Percentiles rank a stretch among this genome's conserved stretches.
Evolutionary conservation across 1,140 invertebrate species (phyloP).

Genomic region (Micrasema longulum): DNA sequence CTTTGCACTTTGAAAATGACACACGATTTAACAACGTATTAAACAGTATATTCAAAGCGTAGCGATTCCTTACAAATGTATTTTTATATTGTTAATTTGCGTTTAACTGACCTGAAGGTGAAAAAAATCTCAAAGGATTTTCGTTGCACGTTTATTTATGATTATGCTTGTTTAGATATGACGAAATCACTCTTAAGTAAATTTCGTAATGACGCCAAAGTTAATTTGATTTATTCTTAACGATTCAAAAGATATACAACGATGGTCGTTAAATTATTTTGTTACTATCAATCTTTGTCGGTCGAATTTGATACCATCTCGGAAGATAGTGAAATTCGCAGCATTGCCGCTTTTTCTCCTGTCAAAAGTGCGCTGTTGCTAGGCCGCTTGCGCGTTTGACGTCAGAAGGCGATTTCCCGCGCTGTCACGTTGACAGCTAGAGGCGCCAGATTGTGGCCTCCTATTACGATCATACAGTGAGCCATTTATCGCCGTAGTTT

Average conservation of each 20-base stretch:
- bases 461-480: not conserved
- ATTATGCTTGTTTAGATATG: too few species aligned
- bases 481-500: conserved; percentile 36
- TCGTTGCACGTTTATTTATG: too few species aligned
- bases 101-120: too few species aligned
- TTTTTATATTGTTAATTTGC: too few species aligned
- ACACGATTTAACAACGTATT: too few species aligned
- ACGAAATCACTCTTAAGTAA: too few species aligned
- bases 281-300: not conserved
- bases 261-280: too few species aligned
- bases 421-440: conserved; percentile 42
- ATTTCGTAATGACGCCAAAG: not conserved
- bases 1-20: too few species aligned
- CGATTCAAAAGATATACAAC: too few species aligned
- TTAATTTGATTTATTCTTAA: conserved; percentile 6
- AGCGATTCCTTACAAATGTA: too few species aligned
- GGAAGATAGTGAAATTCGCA: conserved; percentile 1
- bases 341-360: conserved; percentile 5
- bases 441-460: conserved; percentile 14
- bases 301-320: conserved; percentile 2
- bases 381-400: conserved; percentile 19
- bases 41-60: too few species aligned
- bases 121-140: too few species aligned
- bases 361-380: conserved; percentile 23
- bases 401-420: conserved; percentile 36